Evolutionary conservation across 2,113 vertebrate species (phyloP).

Genomic region (Rhodinocichla rosea): DNA sequence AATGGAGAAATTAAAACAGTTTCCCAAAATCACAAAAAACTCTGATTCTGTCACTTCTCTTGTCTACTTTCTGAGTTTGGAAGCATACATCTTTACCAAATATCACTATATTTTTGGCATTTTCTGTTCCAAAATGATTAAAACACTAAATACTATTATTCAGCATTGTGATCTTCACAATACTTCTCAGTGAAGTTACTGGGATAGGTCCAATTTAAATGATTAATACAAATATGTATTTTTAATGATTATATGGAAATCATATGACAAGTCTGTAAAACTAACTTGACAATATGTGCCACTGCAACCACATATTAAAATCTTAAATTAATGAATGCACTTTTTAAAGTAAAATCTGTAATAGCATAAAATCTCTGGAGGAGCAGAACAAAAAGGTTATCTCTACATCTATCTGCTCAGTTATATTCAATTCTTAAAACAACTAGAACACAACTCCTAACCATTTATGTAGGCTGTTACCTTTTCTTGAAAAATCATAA

Average conservation of each 20-base stretch:
- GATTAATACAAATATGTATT: not conserved
- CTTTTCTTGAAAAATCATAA: not conserved
- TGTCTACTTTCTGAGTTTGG: not conserved
- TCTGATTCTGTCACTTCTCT: not conserved
- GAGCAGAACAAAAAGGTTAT: not conserved
- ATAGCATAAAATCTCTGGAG: not conserved
- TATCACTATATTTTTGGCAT: not conserved
- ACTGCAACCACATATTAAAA: not conserved
- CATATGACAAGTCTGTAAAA: not conserved
- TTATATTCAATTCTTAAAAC: not conserved
- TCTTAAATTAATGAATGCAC: not conserved
- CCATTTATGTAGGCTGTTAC: not conserved
- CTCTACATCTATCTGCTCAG: not conserved
- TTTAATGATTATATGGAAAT: constrained; percentile 6
- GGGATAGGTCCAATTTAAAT: not conserved
- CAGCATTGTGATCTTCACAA: not conserved
- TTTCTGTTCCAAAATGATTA: not conserved
- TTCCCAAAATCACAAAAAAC: not conserved
- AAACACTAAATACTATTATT: not conserved
- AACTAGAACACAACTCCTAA: not conserved
- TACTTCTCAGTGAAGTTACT: not conserved
- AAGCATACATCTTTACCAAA: not conserved
- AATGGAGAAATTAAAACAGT: not conserved
- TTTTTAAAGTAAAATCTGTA: not conserved
- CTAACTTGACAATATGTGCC: not conserved